Evolutionary conservation across 2,888 invertebrate genomes (phyloP).

Genomic region (Spicauda simplicius): DNA sequence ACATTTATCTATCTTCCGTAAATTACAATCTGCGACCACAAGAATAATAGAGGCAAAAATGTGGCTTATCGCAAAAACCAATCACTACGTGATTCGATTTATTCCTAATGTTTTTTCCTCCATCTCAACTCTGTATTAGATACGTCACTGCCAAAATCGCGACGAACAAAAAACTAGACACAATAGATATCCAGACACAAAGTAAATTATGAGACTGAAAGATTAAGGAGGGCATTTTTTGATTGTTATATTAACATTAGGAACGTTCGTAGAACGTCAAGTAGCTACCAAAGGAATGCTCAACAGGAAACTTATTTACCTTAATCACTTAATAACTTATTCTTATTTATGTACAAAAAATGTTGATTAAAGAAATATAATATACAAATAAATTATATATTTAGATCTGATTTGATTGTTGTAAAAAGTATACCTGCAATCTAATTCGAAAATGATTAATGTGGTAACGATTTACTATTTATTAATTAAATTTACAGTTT

Average conservation of each 20-base stretch:
- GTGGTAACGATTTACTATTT: too few relatives aligned
- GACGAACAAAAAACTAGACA: constrained; percentile 58
- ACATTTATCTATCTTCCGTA: constrained; percentile 30
- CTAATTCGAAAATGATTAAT: too few relatives aligned
- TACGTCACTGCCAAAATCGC: constrained; percentile 59
- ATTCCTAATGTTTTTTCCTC: constrained; percentile 63
- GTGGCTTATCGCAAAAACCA: constrained; percentile 64
- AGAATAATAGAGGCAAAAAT: constrained; percentile 51
- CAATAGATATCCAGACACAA: constrained; percentile 63
- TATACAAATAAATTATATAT: too few relatives aligned
- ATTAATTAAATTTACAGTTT: too few relatives aligned
- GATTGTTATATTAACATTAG: constrained; percentile 5
- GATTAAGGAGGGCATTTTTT: constrained; percentile 11
- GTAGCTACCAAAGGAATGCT: too few relatives aligned
- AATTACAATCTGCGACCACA: constrained; percentile 41
- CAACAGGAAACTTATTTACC: too few relatives aligned
- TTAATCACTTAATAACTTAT: too few relatives aligned
- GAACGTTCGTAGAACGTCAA: background rate
- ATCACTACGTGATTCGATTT: constrained; percentile 78
- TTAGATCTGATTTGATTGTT: too few relatives aligned
- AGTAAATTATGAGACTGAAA: constrained; percentile 54
- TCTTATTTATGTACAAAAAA: too few relatives aligned
- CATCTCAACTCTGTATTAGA: constrained; percentile 50
- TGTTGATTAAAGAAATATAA: too few relatives aligned
- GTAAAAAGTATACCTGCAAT: too few relatives aligned